These are phyloP conservation scores for Drosophila merina DNA, from an alignment of 2,888 invertebrate species.

Conservation along the genomic window DNA sequence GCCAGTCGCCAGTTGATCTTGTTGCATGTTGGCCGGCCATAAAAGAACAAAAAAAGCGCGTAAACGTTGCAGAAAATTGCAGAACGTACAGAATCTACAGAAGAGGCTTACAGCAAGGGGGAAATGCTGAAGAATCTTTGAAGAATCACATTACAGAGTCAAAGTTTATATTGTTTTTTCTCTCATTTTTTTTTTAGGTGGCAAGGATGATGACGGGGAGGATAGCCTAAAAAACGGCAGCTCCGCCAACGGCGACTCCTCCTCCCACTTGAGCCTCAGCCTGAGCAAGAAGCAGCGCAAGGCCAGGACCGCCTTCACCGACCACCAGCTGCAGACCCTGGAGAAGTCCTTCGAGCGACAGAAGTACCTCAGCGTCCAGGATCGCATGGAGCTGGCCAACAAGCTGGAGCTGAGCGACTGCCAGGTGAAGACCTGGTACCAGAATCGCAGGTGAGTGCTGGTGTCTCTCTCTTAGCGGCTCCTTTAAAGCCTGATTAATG, in stretches of 20 bases:
- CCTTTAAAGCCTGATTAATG: conserved; percentile 29
- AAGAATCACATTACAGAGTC: too few species aligned
- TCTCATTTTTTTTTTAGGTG: conserved; percentile 86
- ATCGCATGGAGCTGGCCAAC: conserved; percentile 98
- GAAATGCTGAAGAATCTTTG: too few species aligned
- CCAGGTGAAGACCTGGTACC: conserved; percentile 99
- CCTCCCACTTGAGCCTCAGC: conserved; percentile 68
- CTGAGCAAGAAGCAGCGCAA: conserved; percentile 97
- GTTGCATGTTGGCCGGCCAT: conserved; percentile 67
- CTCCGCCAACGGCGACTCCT: conserved; percentile 68
- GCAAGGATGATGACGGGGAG: conserved; percentile 91
- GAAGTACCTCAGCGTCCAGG: conserved; percentile 98
- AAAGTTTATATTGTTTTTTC: too few species aligned
- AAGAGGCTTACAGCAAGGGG: background rate
- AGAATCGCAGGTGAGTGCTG: conserved; percentile 94
- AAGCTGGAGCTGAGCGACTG: conserved; percentile 98
- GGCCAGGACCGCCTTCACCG: conserved; percentile 98
- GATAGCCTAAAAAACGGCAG: conserved; percentile 82
- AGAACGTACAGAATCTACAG: conserved; percentile 3
- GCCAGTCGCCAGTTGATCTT: conserved; percentile 26
- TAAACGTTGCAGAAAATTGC: conserved; percentile 56
- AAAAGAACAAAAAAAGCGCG: conserved; percentile 48
- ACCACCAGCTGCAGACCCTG: conserved; percentile 97
- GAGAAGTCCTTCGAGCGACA: conserved; percentile 99
- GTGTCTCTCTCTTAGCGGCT: conserved; percentile 41